phyloP scores from a whole-genome alignment of 1,140 invertebrate species.

The Euschistus heros region DNA sequence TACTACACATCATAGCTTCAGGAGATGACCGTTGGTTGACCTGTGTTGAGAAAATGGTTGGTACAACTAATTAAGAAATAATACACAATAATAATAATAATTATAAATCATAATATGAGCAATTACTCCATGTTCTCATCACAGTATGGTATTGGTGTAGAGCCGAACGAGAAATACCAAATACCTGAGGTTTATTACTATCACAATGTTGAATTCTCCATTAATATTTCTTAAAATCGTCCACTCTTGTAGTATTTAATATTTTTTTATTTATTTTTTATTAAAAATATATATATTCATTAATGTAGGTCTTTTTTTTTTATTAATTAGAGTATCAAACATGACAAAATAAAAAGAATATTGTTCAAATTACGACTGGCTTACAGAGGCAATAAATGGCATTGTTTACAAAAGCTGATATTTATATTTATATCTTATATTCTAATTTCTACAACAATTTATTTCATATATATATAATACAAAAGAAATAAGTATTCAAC shows the following conservation, averaged over 20 bases:
- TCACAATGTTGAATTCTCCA: neutral
- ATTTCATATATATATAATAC: neutral
- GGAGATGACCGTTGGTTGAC: slow-evolving; percentile 1
- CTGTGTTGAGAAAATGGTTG: slow-evolving; percentile 6
- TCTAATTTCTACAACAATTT: slow-evolving; percentile 5
- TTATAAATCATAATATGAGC: slow-evolving; percentile 8
- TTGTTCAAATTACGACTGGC: neutral
- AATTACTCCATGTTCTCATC: slow-evolving; percentile 12
- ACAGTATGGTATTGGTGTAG: neutral
- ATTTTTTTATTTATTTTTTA: neutral
- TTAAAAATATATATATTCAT: neutral
- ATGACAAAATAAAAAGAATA: neutral
- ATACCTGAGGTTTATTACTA: neutral
- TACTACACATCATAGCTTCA: neutral
- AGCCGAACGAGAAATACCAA: neutral
- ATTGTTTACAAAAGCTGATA: slow-evolving; percentile 2
- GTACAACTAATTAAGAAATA: neutral
- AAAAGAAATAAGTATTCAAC: neutral
- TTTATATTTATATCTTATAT: neutral
- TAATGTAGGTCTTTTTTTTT: neutral
- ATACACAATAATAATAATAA: neutral
- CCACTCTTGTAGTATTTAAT: neutral
- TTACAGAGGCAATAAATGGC: slow-evolving; percentile 6
- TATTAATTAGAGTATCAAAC: neutral
- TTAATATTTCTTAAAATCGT: neutral